A percentile compares a stretch with the other conserved stretches of the same genome.
phyloP scores from a whole-genome alignment of 2,797 vertebrate genomes.

The Sebastes steindachneri region DNA sequence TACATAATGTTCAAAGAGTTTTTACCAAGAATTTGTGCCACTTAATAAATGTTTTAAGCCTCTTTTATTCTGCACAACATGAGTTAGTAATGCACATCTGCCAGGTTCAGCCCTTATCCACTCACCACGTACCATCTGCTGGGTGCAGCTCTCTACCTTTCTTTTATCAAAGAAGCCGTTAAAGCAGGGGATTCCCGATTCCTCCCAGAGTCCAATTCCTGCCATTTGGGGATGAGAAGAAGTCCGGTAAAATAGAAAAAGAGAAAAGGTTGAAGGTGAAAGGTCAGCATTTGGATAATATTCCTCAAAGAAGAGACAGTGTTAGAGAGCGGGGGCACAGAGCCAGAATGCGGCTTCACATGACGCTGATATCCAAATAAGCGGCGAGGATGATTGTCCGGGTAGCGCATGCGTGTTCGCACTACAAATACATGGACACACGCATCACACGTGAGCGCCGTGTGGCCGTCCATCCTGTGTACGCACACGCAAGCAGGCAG shows the following conservation, averaged over 20 bases:
- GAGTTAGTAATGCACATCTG: slow-evolving; percentile 59
- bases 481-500: neutral
- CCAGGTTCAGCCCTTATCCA: slow-evolving; percentile 61
- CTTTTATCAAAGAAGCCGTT: slow-evolving; percentile 71
- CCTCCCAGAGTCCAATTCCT: slow-evolving; percentile 43
- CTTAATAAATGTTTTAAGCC: slow-evolving; percentile 29
- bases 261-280: slow-evolving; percentile 20
- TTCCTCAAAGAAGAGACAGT: slow-evolving; percentile 13
- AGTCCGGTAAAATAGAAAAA: slow-evolving; percentile 34
- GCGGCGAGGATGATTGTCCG: slow-evolving; percentile 5
- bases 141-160: slow-evolving; percentile 65
- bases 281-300: neutral
- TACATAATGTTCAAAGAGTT: neutral
- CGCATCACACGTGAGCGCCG: no score
- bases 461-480: neutral
- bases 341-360: slow-evolving; percentile 24
- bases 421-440: slow-evolving; percentile 14
- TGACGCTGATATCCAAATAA: slow-evolving; percentile 44
- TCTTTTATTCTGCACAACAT: slow-evolving; percentile 38
- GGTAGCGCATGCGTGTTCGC: slow-evolving; percentile 52
- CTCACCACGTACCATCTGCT: slow-evolving; percentile 77
- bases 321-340: neutral
- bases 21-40: neutral
- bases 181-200: slow-evolving; percentile 67
- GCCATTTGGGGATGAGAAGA: slow-evolving; percentile 22